Conservation (phyloP, 2,888 invertebrate genomes). For the Harpagoxenus sublaevis region DNA sequence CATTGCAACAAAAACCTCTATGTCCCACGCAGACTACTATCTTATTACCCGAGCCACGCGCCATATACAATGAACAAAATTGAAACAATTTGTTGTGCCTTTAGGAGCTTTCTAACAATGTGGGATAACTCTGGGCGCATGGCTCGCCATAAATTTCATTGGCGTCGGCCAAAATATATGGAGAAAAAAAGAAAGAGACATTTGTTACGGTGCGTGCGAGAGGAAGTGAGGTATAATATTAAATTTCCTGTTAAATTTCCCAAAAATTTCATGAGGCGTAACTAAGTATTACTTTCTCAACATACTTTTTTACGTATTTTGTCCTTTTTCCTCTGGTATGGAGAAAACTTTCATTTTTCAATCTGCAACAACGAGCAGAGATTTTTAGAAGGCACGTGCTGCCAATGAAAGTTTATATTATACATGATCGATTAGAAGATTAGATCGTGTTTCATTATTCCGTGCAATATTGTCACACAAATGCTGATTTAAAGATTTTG, state of each 20-base stretch:
- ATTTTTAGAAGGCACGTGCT: background rate
- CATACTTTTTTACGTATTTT: background rate
- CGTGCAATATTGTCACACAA: constrained; percentile 56
- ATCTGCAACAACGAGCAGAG: background rate
- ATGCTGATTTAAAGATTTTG: constrained; percentile 78
- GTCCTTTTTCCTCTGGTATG: background rate
- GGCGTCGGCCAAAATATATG: background rate
- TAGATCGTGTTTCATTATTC: constrained; percentile 76
- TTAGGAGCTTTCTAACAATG: constrained; percentile 70
- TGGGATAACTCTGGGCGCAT: constrained; percentile 74
- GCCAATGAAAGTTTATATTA: background rate
- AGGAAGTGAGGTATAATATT: background rate
- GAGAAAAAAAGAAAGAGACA: background rate
- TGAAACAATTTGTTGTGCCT: constrained; percentile 54
- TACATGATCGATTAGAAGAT: constrained; percentile 72
- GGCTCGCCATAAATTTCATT: constrained; percentile 76
- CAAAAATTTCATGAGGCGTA: background rate
- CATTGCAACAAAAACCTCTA: background rate
- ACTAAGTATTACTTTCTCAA: background rate
- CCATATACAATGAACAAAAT: background rate
- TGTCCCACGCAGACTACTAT: background rate
- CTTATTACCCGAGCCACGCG: constrained; percentile 18
- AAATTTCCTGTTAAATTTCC: background rate
- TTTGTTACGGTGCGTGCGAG: background rate
- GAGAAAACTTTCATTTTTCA: background rate